Evolutionary conservation across 2,113 vertebrate species (phyloP).

Genomic region (Sprattus sprattus): DNA sequence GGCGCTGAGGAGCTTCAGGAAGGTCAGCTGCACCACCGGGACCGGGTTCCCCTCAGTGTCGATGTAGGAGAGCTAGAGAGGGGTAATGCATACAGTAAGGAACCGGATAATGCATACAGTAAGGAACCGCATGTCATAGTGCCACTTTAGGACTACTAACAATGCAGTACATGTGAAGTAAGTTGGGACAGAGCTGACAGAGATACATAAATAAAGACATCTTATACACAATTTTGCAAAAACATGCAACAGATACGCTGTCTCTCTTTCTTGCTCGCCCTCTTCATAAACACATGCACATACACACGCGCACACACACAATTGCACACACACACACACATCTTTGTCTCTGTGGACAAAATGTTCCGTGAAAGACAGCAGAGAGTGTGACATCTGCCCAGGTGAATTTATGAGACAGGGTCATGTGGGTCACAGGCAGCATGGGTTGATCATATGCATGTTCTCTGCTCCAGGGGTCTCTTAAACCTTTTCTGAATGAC

Average conservation of each 20-base stretch:
- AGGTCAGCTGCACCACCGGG: constrained; percentile 84
- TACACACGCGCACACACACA: not conserved
- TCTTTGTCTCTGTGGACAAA: not conserved
- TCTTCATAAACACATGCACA: not conserved
- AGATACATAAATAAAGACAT: not conserved
- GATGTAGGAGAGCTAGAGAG: constrained; percentile 81
- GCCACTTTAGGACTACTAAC: not conserved
- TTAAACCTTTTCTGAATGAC: constrained; percentile 43
- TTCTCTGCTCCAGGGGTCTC: constrained; percentile 7
- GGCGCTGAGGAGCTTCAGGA: constrained; percentile 86
- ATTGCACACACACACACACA: not conserved
- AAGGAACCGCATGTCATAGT: constrained; percentile 6
- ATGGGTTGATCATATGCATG: constrained; percentile 19
- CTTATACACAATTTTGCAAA: not conserved
- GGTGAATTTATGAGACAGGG: constrained; percentile 39
- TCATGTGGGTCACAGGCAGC: constrained; percentile 35
- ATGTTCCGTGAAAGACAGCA: not conserved
- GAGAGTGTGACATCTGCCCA: constrained; percentile 32
- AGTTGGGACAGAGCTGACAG: not conserved
- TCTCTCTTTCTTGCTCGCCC: not conserved
- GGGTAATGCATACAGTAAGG: not conserved
- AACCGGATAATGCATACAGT: constrained; percentile 15
- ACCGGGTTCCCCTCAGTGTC: constrained; percentile 79
- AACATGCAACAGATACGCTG: not conserved
- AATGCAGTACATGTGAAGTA: too few species aligned